Evolutionary conservation across 2,888 invertebrate species (phyloP).

Genomic region (Hirtodrosophila confusa): DNA sequence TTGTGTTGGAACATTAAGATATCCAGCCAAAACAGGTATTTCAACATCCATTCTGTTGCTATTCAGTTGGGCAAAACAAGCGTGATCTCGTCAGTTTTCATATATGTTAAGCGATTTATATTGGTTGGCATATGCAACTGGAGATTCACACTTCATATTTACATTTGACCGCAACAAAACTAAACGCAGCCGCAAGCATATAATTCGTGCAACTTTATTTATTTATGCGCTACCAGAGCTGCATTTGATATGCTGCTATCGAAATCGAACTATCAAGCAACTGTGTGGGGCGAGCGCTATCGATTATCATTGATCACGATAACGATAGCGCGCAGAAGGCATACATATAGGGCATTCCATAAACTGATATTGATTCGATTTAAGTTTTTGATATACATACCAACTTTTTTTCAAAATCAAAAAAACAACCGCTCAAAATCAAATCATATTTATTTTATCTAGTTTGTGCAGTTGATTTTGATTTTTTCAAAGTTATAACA

Average conservation of each 20-base stretch:
- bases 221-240: slow-evolving; percentile 66
- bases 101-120: slow-evolving; percentile 26
- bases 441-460: too few species aligned
- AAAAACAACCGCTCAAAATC: too few species aligned
- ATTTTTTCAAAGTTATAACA: too few species aligned
- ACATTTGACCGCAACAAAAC: slow-evolving; percentile 58
- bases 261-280: slow-evolving; percentile 23
- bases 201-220: slow-evolving; percentile 63
- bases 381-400: too few species aligned
- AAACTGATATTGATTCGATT: too few species aligned
- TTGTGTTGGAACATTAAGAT: slow-evolving; percentile 91
- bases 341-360: slow-evolving; percentile 4
- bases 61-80: slow-evolving; percentile 35
- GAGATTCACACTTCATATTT: slow-evolving; percentile 66
- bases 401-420: too few species aligned
- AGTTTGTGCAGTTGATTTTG: too few species aligned
- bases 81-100: slow-evolving; percentile 40
- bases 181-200: slow-evolving; percentile 51
- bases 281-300: slow-evolving; percentile 1
- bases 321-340: neutral
- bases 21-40: slow-evolving; percentile 90
- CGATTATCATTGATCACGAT: slow-evolving; percentile 20
- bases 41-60: slow-evolving; percentile 88
- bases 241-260: slow-evolving; percentile 40
- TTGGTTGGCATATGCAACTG: slow-evolving; percentile 34